Percentiles rank a stretch among this genome's conserved stretches.
Conservation (phyloP, 2,888 invertebrate genomes). For the Prosapia bicincta region DNA sequence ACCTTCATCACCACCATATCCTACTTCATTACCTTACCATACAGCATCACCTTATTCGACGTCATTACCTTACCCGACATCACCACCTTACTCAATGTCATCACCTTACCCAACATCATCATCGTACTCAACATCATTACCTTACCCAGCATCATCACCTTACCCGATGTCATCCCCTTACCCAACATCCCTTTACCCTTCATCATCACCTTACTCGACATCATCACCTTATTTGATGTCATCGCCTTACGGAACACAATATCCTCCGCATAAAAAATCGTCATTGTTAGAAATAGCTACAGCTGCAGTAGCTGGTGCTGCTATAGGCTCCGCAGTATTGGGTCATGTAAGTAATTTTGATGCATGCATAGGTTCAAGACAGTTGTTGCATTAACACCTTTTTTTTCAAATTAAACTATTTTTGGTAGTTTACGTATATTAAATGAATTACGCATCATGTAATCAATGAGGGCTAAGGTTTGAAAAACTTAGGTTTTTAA, state of each 20-base stretch:
- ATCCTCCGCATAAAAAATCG: constrained; percentile 8
- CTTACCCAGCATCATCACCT: too few relatives aligned
- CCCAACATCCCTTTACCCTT: not conserved
- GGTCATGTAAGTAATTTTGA: constrained; percentile 16
- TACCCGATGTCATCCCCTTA: too few relatives aligned
- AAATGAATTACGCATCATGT: too few relatives aligned
- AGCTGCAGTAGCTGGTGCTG: constrained; percentile 20
- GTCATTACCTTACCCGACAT: not conserved
- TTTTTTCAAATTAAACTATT: too few relatives aligned
- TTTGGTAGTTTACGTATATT: too few relatives aligned
- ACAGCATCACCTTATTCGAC: not conserved
- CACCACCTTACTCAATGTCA: not conserved
- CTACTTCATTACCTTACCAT: not conserved
- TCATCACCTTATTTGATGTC: not conserved
- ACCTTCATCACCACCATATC: not conserved
- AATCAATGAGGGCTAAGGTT: too few relatives aligned
- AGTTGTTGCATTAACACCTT: not conserved
- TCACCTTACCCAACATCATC: not conserved
- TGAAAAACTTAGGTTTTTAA: too few relatives aligned
- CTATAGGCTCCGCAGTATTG: constrained; percentile 14
- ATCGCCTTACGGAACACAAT: not conserved
- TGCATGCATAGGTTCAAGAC: not conserved
- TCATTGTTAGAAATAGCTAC: constrained; percentile 18
- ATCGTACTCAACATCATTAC: too few relatives aligned
- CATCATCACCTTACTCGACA: not conserved